Evolutionary conservation across 2,888 invertebrate genomes (phyloP).

Genomic region (Leuctra nigra): DNA sequence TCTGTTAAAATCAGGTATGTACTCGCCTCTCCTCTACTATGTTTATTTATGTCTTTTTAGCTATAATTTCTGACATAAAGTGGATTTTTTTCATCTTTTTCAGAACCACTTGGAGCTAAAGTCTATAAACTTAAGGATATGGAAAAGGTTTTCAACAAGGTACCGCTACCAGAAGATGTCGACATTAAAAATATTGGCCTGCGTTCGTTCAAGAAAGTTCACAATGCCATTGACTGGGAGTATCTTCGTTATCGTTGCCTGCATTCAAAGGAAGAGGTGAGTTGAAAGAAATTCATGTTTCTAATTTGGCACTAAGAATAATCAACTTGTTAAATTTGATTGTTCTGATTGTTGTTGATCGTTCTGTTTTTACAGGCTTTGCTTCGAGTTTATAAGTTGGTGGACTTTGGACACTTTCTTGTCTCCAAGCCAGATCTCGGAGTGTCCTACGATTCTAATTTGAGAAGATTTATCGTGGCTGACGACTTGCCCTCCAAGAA

Average conservation of each 20-base stretch:
- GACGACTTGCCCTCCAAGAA: constrained; percentile 12
- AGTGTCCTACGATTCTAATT: constrained; percentile 52
- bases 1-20: constrained; percentile 49
- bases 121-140: constrained; percentile 23
- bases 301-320: no score
- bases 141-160: constrained; percentile 37
- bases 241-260: constrained; percentile 49
- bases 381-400: constrained; percentile 66
- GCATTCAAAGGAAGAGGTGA: constrained; percentile 54
- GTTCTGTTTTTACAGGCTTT: constrained; percentile 44
- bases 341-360: no score
- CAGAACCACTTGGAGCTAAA: constrained; percentile 25
- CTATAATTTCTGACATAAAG: background rate
- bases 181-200: constrained; percentile 55
- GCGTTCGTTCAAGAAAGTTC: constrained; percentile 58
- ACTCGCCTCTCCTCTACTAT: background rate
- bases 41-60: background rate
- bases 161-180: constrained; percentile 70
- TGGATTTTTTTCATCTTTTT: constrained; percentile 5
- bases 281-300: no score
- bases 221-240: constrained; percentile 66
- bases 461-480: constrained; percentile 35
- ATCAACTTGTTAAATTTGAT: no score
- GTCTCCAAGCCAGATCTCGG: constrained; percentile 59
- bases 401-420: constrained; percentile 69